Percentiles rank a stretch among this genome's conserved stretches.
Evolutionary conservation across 2,888 invertebrate genomes (phyloP).

Genomic region (Choreutis nemorana): DNA sequence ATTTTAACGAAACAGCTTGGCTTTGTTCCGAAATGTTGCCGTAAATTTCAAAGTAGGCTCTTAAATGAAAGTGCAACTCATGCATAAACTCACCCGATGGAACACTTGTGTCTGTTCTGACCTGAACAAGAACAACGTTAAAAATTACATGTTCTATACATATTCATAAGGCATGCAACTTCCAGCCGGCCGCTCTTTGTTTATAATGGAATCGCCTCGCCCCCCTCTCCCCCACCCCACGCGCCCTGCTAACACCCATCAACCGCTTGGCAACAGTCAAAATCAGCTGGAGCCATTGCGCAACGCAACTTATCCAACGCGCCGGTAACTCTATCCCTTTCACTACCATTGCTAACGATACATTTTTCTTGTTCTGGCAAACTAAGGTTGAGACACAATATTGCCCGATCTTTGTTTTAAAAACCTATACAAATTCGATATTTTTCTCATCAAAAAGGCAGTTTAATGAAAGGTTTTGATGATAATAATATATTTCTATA

Average conservation of each 20-base stretch:
- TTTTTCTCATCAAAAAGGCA: too few relatives aligned
- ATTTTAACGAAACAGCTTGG: too few relatives aligned
- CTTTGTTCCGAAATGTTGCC: too few relatives aligned
- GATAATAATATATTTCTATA: too few relatives aligned
- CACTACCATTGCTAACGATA: constrained; percentile 1
- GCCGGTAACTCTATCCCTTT: constrained; percentile 8
- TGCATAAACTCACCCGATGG: constrained; percentile 11
- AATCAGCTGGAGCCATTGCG: constrained; percentile 15
- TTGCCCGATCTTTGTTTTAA: constrained; percentile 3
- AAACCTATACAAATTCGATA: not conserved
- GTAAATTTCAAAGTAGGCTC: constrained; percentile 5
- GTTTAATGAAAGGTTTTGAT: too few relatives aligned
- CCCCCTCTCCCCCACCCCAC: constrained; percentile 3
- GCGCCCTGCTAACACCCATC: constrained; percentile 1
- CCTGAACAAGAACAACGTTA: constrained; percentile 13
- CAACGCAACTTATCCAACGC: constrained; percentile 4
- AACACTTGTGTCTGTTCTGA: constrained; percentile 8
- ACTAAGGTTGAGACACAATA: constrained; percentile 1
- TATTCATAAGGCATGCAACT: constrained; percentile 20
- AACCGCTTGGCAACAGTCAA: constrained; percentile 19
- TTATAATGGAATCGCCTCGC: constrained; percentile 11
- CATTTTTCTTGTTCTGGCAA: constrained; percentile 5
- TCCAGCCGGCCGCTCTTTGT: constrained; percentile 11
- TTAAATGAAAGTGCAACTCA: constrained; percentile 12
- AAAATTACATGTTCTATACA: constrained; percentile 15